Base-by-base conservation (phyloP, 2,797 vertebrate species). In the Alectoris magna region DNA sequence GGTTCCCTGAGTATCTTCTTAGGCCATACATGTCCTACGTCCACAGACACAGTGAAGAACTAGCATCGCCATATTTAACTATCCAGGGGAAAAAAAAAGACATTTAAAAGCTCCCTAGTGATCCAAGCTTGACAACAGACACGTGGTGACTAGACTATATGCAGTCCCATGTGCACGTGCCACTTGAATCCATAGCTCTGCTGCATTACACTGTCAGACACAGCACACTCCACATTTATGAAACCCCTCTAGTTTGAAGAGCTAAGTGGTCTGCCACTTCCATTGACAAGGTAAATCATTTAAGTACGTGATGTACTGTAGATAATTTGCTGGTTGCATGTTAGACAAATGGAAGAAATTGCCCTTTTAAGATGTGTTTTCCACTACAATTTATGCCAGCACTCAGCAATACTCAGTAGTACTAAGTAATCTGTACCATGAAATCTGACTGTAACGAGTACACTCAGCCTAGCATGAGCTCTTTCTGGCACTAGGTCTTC, bases 1-100 rank as follows among this genome's bases (percentile, higher is more conserved):
- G 49, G 49, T 53, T 95, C 58, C 48, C 66, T 87, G 88, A 53
- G 74, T 67, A 19, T 46, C 62, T 91, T 94, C 77, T 83, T 66
- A 31, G 21, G 63, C 78, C 0, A 5, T 81, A 63, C 1, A 0
- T 91, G 87, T 70, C 85, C 64, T 79, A 24, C 2, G 0, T 82
- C 93, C 78, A 74, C 1, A 1, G 53, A 71, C 69, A 79, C 71
- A 53, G 44, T 49, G 53, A 87, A 87, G 62, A 89, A 49, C 23
- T 58, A 69, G 26, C 44, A 41, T 26, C 76, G 29, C 55, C 56
- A 29, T 68, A 58, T 87, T 79, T 88, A 90, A 68, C 56, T 59
- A 43, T 67, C 62, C 79, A 41, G 29, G 24, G 27, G 16, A 39
- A 41, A 29, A 36, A 51, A 51, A 43, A 51, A n/a, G 0, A 79